A percentile compares a stretch with the other conserved stretches of the same genome.
Evolutionary conservation across 2,113 vertebrate genomes (phyloP).

Genomic region (Anseranas semipalmata): DNA sequence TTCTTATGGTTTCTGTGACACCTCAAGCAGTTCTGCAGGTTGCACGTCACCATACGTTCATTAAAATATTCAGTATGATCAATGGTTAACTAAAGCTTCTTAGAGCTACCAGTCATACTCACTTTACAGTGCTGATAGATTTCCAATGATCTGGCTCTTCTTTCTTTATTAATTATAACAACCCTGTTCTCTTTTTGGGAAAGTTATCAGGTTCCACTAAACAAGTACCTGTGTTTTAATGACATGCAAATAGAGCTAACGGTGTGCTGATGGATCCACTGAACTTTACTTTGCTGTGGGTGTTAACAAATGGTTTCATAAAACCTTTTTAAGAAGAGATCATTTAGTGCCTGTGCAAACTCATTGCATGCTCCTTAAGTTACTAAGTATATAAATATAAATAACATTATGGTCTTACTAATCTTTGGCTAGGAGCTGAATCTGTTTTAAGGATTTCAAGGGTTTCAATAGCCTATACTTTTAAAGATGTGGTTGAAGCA

Average conservation of each 20-base stretch:
- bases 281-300: not conserved
- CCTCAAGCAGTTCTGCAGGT: not conserved
- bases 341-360: conserved; percentile 23
- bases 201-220: conserved; percentile 21
- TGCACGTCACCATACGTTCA: not conserved
- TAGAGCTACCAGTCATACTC: not conserved
- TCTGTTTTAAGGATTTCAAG: not conserved
- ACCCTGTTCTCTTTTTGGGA: not conserved
- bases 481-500: not conserved
- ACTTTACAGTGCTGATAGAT: not conserved
- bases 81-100: conserved; percentile 25
- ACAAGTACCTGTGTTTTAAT: not conserved
- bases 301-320: conserved; percentile 42
- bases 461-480: not conserved
- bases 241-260: not conserved
- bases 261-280: not conserved
- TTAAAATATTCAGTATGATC: not conserved
- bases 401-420: not conserved
- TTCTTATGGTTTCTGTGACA: not conserved
- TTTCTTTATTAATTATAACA: not conserved
- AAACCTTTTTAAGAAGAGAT: conserved; percentile 31
- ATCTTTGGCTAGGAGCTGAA: not conserved
- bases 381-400: conserved; percentile 15
- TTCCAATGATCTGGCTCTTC: not conserved
- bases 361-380: not conserved